These are phyloP conservation scores for Rambutsinella grinnellia DNA, from an alignment of 2,888 invertebrate genomes.

Conservation along the genomic window DNA sequence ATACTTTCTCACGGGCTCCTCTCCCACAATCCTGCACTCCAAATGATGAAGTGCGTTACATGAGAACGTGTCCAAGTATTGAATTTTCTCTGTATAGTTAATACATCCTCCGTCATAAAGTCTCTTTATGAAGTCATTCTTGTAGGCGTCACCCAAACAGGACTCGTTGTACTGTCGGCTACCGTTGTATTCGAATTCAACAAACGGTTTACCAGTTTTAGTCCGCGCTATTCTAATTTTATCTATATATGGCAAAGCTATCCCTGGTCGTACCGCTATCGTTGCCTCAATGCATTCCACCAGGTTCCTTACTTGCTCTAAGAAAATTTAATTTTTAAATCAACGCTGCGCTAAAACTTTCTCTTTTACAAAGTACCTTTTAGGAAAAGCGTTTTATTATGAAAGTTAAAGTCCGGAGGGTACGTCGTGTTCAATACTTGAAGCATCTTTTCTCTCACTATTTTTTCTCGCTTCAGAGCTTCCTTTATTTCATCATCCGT, in stretches of 20 bases:
- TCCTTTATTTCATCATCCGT: no score
- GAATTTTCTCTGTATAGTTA: constrained; percentile 19
- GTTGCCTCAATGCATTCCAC: constrained; percentile 10
- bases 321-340: neutral
- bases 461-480: no score
- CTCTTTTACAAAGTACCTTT: no score
- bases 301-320: constrained; percentile 18
- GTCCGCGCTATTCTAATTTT: no score
- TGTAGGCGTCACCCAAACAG: constrained; percentile 28
- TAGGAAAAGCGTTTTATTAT: constrained; percentile 8
- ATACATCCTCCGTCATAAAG: constrained; percentile 19
- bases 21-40: constrained; percentile 23
- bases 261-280: no score
- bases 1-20: constrained; percentile 10
- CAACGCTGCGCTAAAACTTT: no score
- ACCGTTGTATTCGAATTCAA: constrained; percentile 25
- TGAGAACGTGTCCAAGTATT: constrained; percentile 17
- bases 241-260: no score
- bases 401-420: constrained; percentile 23
- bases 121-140: constrained; percentile 7
- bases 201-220: no score
- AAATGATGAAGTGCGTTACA: constrained; percentile 21
- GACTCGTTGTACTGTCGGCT: constrained; percentile 6
- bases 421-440: no score
- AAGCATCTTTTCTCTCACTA: no score